Evolutionary conservation across 37 sponge, comb jelly and placozoan genomes (phyloP).

Genomic region (Haliclona indistincta): DNA sequence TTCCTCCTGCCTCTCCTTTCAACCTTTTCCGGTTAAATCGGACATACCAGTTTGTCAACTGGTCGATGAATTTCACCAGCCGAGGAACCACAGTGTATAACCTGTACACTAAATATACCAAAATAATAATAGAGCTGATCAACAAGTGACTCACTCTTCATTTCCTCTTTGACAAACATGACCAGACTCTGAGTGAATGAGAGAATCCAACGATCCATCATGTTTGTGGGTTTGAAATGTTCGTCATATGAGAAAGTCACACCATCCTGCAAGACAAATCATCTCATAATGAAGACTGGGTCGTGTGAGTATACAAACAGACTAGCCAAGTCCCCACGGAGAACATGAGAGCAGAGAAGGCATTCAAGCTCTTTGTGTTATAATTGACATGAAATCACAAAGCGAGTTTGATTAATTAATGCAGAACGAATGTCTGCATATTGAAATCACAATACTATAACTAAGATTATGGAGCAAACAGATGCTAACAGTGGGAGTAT

Average conservation of each 20-base stretch:
- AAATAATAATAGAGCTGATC: slow-evolving; percentile 3
- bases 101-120: slow-evolving; percentile 60
- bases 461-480: too few relatives aligned
- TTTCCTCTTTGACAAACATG: slow-evolving; percentile 88
- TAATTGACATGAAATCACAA: too few relatives aligned
- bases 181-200: slow-evolving; percentile 86
- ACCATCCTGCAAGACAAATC: slow-evolving; percentile 52
- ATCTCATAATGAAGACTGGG: background rate
- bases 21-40: slow-evolving; percentile 91
- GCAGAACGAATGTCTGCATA: too few relatives aligned
- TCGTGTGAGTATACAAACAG: background rate
- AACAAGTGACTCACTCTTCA: slow-evolving; percentile 59
- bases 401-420: too few relatives aligned
- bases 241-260: slow-evolving; percentile 62
- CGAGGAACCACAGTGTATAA: slow-evolving; percentile 97
- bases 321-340: too few relatives aligned
- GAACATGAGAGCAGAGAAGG: too few relatives aligned
- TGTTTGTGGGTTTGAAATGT: slow-evolving; percentile 60
- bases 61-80: slow-evolving; percentile 87
- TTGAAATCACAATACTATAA: too few relatives aligned
- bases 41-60: slow-evolving; percentile 99
- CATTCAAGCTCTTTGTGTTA: too few relatives aligned
- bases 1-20: slow-evolving; percentile 63
- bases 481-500: too few relatives aligned
- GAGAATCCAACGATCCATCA: slow-evolving; percentile 96